These are phyloP conservation scores for Andrena chrysosceles DNA, from an alignment of 2,888 invertebrate species.

Conservation along the genomic window DNA sequence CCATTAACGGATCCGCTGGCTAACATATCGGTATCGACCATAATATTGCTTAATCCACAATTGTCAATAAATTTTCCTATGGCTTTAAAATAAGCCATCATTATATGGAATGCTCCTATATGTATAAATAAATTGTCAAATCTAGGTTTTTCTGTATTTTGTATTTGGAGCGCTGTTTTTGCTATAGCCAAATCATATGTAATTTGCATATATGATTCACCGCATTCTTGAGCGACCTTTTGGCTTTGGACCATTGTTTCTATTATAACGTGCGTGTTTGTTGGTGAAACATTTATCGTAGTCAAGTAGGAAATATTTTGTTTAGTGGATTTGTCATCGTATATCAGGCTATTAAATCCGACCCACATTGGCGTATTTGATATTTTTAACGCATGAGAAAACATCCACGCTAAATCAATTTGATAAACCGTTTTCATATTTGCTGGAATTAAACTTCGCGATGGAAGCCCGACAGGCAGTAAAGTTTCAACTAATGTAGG, in stretches of 20 bases:
- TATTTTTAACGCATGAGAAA: constrained; percentile 68
- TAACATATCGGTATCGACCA: constrained; percentile 62
- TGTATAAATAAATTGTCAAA: constrained; percentile 72
- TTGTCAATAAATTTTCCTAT: constrained; percentile 75
- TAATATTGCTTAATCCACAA: constrained; percentile 59
- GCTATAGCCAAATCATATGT: constrained; percentile 73
- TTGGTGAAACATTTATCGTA: constrained; percentile 75
- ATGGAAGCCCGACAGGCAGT: neutral
- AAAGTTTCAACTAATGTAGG: neutral
- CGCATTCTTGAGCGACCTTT: constrained; percentile 60
- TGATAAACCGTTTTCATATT: constrained; percentile 32
- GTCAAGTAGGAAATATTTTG: neutral
- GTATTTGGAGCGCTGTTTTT: constrained; percentile 70
- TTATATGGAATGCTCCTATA: constrained; percentile 70
- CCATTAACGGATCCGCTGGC: constrained; percentile 65
- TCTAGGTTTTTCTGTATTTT: constrained; percentile 56
- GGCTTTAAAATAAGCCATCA: constrained; percentile 67
- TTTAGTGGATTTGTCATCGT: neutral
- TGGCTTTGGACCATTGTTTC: constrained; percentile 64
- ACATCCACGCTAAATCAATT: constrained; percentile 61
- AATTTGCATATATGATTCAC: constrained; percentile 50
- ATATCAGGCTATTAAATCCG: constrained; percentile 75
- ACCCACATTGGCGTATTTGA: constrained; percentile 77
- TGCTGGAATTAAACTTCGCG: neutral
- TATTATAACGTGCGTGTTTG: constrained; percentile 64